These are phyloP conservation scores for Cylindroiulus punctatus DNA, from an alignment of 2,888 invertebrate genomes.

Conservation along the genomic window DNA sequence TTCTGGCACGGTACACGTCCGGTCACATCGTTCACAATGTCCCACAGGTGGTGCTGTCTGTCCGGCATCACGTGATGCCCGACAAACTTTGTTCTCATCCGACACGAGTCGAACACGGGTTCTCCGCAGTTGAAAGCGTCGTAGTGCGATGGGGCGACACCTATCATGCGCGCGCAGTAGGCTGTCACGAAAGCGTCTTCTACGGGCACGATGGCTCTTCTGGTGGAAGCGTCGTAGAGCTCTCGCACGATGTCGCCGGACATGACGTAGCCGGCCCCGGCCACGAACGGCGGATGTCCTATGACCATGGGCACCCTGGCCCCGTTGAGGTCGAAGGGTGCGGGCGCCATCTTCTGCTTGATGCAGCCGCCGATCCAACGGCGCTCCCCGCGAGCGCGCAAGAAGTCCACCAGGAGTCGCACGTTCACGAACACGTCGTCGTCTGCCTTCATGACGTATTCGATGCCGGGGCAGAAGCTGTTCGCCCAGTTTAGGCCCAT, in stretches of 20 bases:
- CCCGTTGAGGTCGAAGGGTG: conserved; percentile 59
- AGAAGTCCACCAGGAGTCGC: conserved; percentile 55
- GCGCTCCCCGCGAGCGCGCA: conserved; percentile 25
- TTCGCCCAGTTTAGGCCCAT: conserved; percentile 85
- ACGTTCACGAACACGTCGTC: conserved; percentile 59
- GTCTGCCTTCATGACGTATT: conserved; percentile 58
- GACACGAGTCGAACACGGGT: conserved; percentile 60
- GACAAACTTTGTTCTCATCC: conserved; percentile 60
- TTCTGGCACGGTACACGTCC: background rate
- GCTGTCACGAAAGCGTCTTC: conserved; percentile 66
- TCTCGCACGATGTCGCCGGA: conserved; percentile 62
- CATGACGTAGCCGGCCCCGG: conserved; percentile 66
- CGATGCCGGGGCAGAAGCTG: conserved; percentile 70
- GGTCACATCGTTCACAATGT: conserved; percentile 49
- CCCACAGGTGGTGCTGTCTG: conserved; percentile 57
- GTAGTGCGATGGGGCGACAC: conserved; percentile 59
- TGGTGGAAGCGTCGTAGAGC: conserved; percentile 62
- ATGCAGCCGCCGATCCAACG: conserved; percentile 60
- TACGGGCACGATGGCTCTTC: conserved; percentile 61
- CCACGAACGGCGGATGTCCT: conserved; percentile 64
- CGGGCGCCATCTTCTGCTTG: conserved; percentile 60
- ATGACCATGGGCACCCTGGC: conserved; percentile 56
- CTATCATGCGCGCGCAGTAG: conserved; percentile 60
- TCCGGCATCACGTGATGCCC: conserved; percentile 61
- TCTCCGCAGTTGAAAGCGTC: conserved; percentile 62